Percentiles rank a stretch among this genome's conserved stretches.
phyloP scores from a whole-genome alignment of 2,113 vertebrate species.

The Trochalopteron elliotii region DNA sequence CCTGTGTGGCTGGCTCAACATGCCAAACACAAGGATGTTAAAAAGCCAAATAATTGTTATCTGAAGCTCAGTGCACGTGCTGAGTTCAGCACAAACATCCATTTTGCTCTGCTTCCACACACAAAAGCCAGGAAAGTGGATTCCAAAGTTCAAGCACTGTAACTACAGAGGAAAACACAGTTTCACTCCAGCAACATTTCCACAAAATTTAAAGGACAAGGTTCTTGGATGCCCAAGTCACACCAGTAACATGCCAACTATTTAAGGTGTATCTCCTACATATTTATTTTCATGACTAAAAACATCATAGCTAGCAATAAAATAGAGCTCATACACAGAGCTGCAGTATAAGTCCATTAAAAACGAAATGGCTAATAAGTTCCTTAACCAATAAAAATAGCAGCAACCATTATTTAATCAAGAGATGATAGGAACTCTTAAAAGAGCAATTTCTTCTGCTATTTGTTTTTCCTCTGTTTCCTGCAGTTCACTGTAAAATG shows the following conservation, averaged over 20 bases:
- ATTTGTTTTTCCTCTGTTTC: background rate
- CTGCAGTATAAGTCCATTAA: background rate
- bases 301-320: background rate
- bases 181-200: background rate
- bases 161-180: background rate
- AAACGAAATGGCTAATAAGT: background rate
- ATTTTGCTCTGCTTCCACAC: conserved; percentile 8
- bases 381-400: background rate
- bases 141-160: conserved; percentile 57
- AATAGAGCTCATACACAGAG: background rate
- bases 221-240: background rate
- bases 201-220: background rate
- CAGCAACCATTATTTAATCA: background rate
- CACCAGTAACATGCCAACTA: background rate
- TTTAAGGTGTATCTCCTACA: background rate
- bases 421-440: background rate
- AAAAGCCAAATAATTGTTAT: conserved; percentile 30
- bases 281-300: background rate
- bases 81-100: conserved; percentile 24
- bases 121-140: conserved; percentile 8
- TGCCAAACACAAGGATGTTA: background rate
- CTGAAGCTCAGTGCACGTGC: background rate
- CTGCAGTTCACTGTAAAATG: background rate
- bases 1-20: background rate
- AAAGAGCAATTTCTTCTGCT: background rate